Evolutionary conservation across 1,140 invertebrate genomes (phyloP).

Genomic region (Geopemphigus sp.): DNA sequence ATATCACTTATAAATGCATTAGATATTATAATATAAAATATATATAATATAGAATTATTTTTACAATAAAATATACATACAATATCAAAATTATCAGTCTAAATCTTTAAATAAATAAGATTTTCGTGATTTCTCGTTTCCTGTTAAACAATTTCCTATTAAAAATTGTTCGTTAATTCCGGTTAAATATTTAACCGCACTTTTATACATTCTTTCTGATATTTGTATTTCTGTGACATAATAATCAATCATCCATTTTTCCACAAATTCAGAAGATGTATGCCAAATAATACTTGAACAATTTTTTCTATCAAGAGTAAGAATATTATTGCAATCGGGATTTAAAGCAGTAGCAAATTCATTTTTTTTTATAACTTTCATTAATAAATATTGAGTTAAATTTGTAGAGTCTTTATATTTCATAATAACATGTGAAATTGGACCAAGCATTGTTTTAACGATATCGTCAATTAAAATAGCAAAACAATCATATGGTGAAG

Average conservation of each 20-base stretch:
- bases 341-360: conserved; percentile 35
- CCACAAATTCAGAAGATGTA: conserved; percentile 28
- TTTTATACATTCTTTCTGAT: conserved; percentile 44
- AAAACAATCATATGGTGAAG: conserved; percentile 31
- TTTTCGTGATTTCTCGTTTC: conserved; percentile 20
- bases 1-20: too few relatives aligned
- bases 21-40: too few relatives aligned
- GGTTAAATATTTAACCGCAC: conserved; percentile 23
- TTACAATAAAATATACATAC: not conserved
- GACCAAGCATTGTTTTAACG: conserved; percentile 32
- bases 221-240: conserved; percentile 37
- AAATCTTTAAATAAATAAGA: conserved; percentile 25
- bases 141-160: not conserved
- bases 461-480: conserved; percentile 27
- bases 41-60: not conserved
- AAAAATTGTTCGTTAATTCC: conserved; percentile 19
- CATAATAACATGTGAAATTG: conserved; percentile 43
- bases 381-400: conserved; percentile 20
- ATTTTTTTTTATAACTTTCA: conserved; percentile 39
- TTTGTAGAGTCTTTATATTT: conserved; percentile 21
- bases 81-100: not conserved
- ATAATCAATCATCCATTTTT: conserved; percentile 25
- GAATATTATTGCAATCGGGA: not conserved
- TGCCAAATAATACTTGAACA: conserved; percentile 46
- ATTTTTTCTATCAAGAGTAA: conserved; percentile 12